phyloP scores from a whole-genome alignment of 1,140 invertebrate species.

The Fopius arisanus region DNA sequence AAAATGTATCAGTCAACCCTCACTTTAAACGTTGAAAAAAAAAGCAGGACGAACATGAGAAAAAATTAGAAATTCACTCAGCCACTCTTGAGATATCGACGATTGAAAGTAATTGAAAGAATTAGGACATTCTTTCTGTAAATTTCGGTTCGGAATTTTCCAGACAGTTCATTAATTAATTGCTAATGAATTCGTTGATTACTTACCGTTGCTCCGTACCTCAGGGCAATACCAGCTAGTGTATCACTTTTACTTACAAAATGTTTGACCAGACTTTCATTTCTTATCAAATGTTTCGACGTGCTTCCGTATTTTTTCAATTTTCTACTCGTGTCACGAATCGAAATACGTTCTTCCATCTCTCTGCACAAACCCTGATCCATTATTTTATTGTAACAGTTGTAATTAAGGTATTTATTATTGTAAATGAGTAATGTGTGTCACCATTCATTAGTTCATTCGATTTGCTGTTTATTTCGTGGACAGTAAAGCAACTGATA shows the following conservation, averaged over 20 bases:
- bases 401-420: neutral
- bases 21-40: too few relatives aligned
- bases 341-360: constrained; percentile 84
- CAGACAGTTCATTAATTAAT: too few relatives aligned
- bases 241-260: constrained; percentile 82
- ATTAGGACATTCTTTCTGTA: too few relatives aligned
- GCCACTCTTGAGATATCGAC: neutral
- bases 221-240: constrained; percentile 90
- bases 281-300: constrained; percentile 71
- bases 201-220: constrained; percentile 91
- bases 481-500: too few relatives aligned
- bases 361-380: constrained; percentile 64
- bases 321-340: constrained; percentile 81
- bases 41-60: too few relatives aligned
- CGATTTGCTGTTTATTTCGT: neutral
- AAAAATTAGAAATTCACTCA: neutral
- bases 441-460: neutral
- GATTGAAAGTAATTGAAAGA: constrained; percentile 30
- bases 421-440: neutral
- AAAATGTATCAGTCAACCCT: too few relatives aligned
- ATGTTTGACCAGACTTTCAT: constrained; percentile 82
- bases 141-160: too few relatives aligned
- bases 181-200: constrained; percentile 25
- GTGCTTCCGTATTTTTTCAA: constrained; percentile 91
- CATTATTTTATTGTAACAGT: constrained; percentile 4